Conservation (phyloP, 2,113 vertebrate genomes). For the Phodopus roborovskii region DNA sequence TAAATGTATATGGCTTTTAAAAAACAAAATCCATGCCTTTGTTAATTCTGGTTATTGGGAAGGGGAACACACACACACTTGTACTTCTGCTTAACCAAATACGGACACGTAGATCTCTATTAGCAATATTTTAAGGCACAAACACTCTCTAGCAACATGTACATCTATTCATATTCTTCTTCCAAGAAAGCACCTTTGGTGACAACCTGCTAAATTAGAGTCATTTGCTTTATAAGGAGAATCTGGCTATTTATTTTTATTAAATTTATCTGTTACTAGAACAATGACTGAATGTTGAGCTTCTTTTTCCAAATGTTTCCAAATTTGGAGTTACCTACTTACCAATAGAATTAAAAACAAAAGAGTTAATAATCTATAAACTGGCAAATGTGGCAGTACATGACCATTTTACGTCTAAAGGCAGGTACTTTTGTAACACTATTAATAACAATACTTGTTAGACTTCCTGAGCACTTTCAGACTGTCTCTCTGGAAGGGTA, state of each 20-base stretch:
- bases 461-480: background rate
- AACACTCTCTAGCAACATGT: background rate
- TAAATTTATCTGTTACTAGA: background rate
- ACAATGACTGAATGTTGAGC: constrained; percentile 4
- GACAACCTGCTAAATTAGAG: constrained; percentile 7
- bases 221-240: constrained; percentile 31
- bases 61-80: background rate
- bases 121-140: background rate
- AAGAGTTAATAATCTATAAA: constrained; percentile 21
- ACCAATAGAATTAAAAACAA: constrained; percentile 34
- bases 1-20: background rate
- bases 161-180: background rate
- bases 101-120: background rate
- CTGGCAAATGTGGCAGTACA: background rate
- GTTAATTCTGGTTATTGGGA: background rate
- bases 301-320: background rate
- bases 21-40: background rate
- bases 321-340: background rate
- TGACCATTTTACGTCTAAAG: background rate
- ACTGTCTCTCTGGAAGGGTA: background rate
- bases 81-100: background rate
- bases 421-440: background rate
- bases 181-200: background rate
- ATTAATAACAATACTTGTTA: background rate
- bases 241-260: background rate